Base-by-base conservation (phyloP, 2,888 invertebrate species). In the Digitonthophagus gazella region DNA sequence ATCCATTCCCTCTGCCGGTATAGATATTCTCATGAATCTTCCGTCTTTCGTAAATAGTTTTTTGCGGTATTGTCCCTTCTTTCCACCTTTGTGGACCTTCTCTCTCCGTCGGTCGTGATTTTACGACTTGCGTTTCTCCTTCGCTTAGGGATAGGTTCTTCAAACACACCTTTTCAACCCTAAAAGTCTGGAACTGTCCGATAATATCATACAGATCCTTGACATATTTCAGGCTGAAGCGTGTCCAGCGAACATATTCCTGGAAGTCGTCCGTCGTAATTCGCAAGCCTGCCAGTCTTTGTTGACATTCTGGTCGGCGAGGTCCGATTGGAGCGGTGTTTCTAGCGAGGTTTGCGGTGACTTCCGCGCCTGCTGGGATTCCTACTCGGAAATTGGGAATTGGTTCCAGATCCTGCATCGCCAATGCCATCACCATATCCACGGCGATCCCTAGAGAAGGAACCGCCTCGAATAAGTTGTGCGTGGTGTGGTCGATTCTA, bases 371-470 rank as follows among this genome's bases (percentile, higher is more conserved):
- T 11, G 57, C 55, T 15, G 77, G 75, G 6, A 73, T 61, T n/a
- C 15, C 55, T 1, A 75, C 64, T 11, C 67, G n/a, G 69, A 80
- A 78, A 73, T 79, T 77, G 61, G 76, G 77, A 16, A 64, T 61
- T 54, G 78, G 79, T 71, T 79, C 77, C 0, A 64, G 66, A 2
- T 69, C 75, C 14, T 61, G 16, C 22, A 73, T 64, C 15, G 80
- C 76, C 11, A 78, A 68, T 15, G 78, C 78, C 78, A 80, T 80
- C 1, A 77, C 72, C 74, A 79, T 75, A 66, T 80, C 79, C 68
- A 76, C 78, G 2, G 79, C 78, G 8, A 79, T 76, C 0, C 78
- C 78, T 64, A 79, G 69, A 2, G 74, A 74, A 3, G 77, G 78
- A 28, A 76, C 70, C 67, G 78, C 79, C 70, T 80, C 79, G 70